Evolutionary conservation across 2,113 vertebrate species (phyloP), one percentile per base, ranked within the genome.

Genomic region (Aldabrachelys gigantea): DNA sequence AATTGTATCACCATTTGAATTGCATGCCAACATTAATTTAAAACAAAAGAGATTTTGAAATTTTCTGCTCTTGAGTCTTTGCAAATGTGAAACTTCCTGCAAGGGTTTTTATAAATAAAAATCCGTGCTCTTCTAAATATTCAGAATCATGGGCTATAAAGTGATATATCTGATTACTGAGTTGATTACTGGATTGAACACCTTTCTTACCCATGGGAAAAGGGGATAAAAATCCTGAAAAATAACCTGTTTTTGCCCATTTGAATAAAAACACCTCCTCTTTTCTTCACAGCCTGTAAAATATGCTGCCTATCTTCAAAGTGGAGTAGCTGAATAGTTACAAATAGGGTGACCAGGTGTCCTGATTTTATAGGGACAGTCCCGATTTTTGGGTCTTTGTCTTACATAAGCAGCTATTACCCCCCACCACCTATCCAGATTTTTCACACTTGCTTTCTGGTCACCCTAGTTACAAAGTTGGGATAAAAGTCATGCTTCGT

Each of bases 141-240:
- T 92, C 31, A 84, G 27, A 89, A 47, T 75, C 29, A 83, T 10
- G 80, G 12, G 69, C 11, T 54, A 76, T 31, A 78, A n/a, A 17
- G 11, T 69, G 87, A 85, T n/a, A 79, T 8, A 5, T 10, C 8
- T 49, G 4, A 79, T 62, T 35, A 19, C 76, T 76, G 8, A 92
- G 72, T 84, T 82, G 88, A 35, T 76, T 9, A 79, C 21, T 53
- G 25, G 17, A 19, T 12, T 75, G 88, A 91, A 84, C 2, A 5
- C 0, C 0, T 0, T 27, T 4, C 5, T 88, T 2, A 78, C 13
- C 47, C 6, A 76, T 5, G 10, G 38, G 49, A 89, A 24, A 13
- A 78, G 47, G n/a, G 76, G 16, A 83, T 38, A 83, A 62, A 83
- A 44, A 79, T 13, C 44, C 52, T 25, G 27, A 65, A 50, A 31